phyloP scores from a whole-genome alignment of 1,140 invertebrate species.

The Pantala flavescens region DNA sequence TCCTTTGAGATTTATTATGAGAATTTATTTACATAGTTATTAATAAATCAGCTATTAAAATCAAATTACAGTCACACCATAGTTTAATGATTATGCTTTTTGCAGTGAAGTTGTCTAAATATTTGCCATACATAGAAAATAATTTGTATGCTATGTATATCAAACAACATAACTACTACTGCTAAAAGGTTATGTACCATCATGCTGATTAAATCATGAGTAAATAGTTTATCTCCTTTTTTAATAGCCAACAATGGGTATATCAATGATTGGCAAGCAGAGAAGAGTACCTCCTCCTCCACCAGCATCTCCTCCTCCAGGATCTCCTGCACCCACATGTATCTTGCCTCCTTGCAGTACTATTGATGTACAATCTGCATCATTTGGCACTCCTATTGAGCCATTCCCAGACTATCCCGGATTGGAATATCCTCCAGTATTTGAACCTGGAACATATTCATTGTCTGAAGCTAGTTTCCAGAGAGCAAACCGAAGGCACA shows the following conservation, averaged over 20 bases:
- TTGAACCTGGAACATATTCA: conserved; percentile 69
- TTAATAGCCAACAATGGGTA: conserved; percentile 29
- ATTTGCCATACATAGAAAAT: too few species aligned
- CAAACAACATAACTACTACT: too few species aligned
- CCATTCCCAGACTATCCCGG: conserved; percentile 56
- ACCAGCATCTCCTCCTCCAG: conserved; percentile 12
- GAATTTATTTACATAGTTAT: too few species aligned
- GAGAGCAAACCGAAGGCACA: background rate
- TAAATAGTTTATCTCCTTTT: background rate
- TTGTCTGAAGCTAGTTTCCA: conserved; percentile 29
- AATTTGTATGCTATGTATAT: too few species aligned
- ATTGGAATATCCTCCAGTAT: conserved; percentile 69
- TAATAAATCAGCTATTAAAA: too few species aligned
- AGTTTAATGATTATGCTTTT: too few species aligned
- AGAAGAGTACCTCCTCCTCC: conserved; percentile 24
- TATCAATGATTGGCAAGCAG: conserved; percentile 32
- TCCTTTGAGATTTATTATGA: too few species aligned
- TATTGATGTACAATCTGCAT: conserved; percentile 29
- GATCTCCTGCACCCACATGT: background rate
- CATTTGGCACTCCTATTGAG: conserved; percentile 36
- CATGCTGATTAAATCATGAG: too few species aligned
- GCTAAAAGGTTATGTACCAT: too few species aligned
- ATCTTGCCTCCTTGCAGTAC: conserved; percentile 21
- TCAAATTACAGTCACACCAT: too few species aligned
- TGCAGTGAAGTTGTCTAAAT: too few species aligned